These are phyloP conservation scores for Oenanthe oenanthe DNA, from an alignment of 2,113 vertebrate genomes.

Conservation along the genomic window DNA sequence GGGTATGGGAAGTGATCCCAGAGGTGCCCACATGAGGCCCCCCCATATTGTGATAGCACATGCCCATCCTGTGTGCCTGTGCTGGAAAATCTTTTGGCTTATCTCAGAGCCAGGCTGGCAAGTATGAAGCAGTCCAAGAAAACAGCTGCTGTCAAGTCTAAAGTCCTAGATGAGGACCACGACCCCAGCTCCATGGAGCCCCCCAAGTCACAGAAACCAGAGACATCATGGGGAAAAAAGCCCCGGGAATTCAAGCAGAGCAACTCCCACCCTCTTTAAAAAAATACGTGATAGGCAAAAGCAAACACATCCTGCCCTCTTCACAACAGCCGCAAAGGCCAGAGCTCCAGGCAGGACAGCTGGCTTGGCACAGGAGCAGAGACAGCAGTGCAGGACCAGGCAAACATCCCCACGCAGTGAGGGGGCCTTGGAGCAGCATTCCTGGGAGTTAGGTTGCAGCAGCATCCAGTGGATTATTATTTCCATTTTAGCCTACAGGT, in stretches of 20 bases:
- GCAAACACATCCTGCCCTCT: slow-evolving; percentile 24
- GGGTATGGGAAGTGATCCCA: background rate
- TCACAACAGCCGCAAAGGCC: background rate
- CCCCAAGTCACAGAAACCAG: background rate
- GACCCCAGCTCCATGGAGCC: background rate
- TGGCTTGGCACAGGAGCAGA: slow-evolving; percentile 41
- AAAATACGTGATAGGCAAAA: background rate
- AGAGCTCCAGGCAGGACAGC: slow-evolving; percentile 51
- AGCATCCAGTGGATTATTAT: background rate
- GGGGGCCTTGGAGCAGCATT: slow-evolving; percentile 9
- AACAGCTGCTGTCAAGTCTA: background rate
- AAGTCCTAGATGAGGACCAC: background rate
- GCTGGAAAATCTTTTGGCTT: background rate
- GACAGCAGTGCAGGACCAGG: background rate
- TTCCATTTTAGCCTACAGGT: slow-evolving; percentile 29
- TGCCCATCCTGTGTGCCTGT: background rate
- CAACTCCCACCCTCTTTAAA: background rate
- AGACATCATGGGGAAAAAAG: background rate
- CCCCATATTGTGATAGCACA: background rate
- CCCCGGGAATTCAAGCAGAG: background rate
- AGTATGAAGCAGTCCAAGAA: background rate
- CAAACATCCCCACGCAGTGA: background rate
- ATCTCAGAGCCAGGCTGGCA: background rate
- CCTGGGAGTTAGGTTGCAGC: slow-evolving; percentile 44
- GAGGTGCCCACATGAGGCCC: fast-evolving